These are phyloP conservation scores for Lagorchestes hirsutus DNA, from an alignment of 2,797 vertebrate species.

Conservation along the genomic window DNA sequence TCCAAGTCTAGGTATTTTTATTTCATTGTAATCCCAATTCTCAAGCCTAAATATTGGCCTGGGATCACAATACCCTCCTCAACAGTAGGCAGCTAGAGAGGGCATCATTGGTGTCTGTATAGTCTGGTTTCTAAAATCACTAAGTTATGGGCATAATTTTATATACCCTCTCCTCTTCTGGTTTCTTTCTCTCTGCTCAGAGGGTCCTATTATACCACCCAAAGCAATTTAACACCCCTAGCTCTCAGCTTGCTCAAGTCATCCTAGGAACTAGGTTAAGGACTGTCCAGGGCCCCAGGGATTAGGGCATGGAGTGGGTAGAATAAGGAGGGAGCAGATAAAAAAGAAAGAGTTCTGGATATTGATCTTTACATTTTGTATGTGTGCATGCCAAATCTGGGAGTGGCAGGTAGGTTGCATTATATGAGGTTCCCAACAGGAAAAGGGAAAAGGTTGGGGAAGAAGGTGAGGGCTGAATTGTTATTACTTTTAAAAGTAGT, in stretches of 20 bases:
- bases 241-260: not conserved
- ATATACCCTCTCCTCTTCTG: not conserved
- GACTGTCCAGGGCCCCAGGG: not conserved
- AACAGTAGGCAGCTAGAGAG: not conserved
- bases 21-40: not conserved
- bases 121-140: not conserved
- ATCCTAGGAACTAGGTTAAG: not conserved
- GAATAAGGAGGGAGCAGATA: not conserved
- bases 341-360: not conserved
- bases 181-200: not conserved
- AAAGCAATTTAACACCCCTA: too few species aligned
- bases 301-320: not conserved
- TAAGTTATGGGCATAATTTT: not conserved
- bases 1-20: not conserved
- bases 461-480: not conserved
- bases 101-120: not conserved
- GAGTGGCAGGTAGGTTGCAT: not conserved
- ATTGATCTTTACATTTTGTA: not conserved
- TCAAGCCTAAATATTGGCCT: not conserved
- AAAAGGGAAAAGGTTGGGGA: slow-evolving; percentile 10
- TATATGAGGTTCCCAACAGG: not conserved
- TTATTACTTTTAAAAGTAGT: not conserved
- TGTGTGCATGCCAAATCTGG: not conserved
- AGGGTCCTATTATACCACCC: too few species aligned
- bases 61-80: not conserved